phyloP scores from a whole-genome alignment of 2,888 invertebrate species.

The Crepidodera aurea region DNA sequence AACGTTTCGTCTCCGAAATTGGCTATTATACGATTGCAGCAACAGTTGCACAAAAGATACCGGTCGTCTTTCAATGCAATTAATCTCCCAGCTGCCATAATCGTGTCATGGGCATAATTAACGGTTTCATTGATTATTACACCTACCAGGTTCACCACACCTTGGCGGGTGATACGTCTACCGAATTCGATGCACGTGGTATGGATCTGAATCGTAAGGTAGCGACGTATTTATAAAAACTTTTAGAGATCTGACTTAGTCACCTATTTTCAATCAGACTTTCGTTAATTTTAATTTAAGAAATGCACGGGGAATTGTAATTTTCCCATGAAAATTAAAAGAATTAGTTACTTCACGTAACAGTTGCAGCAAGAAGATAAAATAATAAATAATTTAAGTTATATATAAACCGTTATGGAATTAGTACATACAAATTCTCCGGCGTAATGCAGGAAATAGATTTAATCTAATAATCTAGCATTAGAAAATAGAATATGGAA shows the following conservation, averaged over 20 bases:
- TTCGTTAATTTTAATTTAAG: no score
- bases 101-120: constrained; percentile 27
- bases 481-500: constrained; percentile 26
- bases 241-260: no score
- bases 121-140: constrained; percentile 25
- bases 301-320: no score
- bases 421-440: neutral
- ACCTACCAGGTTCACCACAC: constrained; percentile 21
- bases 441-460: constrained; percentile 20
- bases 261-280: no score
- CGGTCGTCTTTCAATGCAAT: constrained; percentile 11
- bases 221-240: no score
- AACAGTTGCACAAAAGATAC: neutral
- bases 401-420: constrained; percentile 15
- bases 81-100: constrained; percentile 27
- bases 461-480: constrained; percentile 19
- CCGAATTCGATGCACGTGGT: constrained; percentile 9
- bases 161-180: constrained; percentile 15
- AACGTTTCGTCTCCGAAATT: no score
- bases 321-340: no score
- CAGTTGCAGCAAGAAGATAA: constrained; percentile 5
- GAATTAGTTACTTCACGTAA: no score
- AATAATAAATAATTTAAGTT: constrained; percentile 11
- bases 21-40: no score
- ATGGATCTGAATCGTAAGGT: no score